A percentile compares a stretch with the other conserved stretches of the same genome.
phyloP scores from a whole-genome alignment of 2,888 invertebrate species.

The Sycophila texana region DNA sequence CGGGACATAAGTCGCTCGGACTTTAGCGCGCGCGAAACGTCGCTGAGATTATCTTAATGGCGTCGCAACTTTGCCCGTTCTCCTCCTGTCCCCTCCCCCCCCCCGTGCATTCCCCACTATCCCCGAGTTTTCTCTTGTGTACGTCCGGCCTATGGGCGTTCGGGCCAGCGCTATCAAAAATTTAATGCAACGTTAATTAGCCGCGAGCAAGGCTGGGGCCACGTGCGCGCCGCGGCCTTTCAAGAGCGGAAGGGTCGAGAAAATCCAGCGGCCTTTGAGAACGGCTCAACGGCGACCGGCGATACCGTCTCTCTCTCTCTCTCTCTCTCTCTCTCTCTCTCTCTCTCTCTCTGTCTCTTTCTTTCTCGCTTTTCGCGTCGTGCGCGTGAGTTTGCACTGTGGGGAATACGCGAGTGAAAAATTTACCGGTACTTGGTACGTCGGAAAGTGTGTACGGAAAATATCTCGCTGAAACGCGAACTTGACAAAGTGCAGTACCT shows the following conservation, averaged over 20 bases:
- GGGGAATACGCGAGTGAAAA: constrained; percentile 1
- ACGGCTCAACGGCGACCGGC: not conserved
- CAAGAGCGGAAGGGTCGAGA: not conserved
- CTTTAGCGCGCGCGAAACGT: constrained; percentile 35
- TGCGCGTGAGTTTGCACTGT: not conserved
- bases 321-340: no score
- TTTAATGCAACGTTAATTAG: constrained; percentile 61
- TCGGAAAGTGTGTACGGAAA: not conserved
- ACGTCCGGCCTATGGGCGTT: constrained; percentile 15
- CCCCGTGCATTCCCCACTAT: not conserved
- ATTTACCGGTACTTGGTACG: not conserved
- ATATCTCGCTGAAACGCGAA: not conserved
- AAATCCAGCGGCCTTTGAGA: constrained; percentile 1
- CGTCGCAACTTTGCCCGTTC: constrained; percentile 62
- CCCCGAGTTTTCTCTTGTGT: not conserved
- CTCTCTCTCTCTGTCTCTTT: no score
- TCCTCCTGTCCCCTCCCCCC: not conserved
- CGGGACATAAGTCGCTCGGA: constrained; percentile 48
- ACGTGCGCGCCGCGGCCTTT: not conserved
- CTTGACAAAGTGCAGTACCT: no score
- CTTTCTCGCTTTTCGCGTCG: not conserved
- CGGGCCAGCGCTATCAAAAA: constrained; percentile 43
- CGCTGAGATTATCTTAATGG: constrained; percentile 64
- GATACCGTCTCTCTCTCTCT: no score
- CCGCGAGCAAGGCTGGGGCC: constrained; percentile 24